phyloP scores from a whole-genome alignment of 2,113 vertebrate species.

The Macaca nemestrina region DNA sequence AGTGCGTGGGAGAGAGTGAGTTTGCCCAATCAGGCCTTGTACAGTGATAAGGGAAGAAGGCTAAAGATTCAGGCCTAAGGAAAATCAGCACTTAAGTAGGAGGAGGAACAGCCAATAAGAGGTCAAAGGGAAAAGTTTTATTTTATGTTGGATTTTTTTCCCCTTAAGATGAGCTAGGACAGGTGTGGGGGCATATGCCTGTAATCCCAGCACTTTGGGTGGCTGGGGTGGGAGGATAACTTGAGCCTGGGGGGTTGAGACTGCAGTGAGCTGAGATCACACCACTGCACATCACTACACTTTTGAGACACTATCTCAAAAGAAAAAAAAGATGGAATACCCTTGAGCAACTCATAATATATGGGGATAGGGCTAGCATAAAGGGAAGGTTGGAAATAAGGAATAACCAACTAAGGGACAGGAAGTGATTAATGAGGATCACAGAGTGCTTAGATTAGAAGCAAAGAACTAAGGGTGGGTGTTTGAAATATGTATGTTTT shows the following conservation, averaged over 20 bases:
- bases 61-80: neutral
- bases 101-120: neutral
- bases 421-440: neutral
- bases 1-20: neutral
- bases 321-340: neutral
- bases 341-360: neutral
- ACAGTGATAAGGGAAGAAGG: neutral
- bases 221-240: no score
- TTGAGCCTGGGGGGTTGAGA: no score
- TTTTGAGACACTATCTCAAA: no score
- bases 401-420: neutral
- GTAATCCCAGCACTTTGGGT: no score
- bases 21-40: neutral
- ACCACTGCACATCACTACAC: no score
- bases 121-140: neutral
- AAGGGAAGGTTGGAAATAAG: neutral
- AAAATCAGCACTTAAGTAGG: neutral
- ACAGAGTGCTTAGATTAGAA: constrained; percentile 1
- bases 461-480: neutral
- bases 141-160: neutral
- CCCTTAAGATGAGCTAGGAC: neutral
- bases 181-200: no score
- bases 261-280: no score
- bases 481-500: constrained; percentile 45
- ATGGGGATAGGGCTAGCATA: neutral